Base-by-base conservation (phyloP, 2,888 invertebrate genomes). In the Steinernema scapterisci region DNA sequence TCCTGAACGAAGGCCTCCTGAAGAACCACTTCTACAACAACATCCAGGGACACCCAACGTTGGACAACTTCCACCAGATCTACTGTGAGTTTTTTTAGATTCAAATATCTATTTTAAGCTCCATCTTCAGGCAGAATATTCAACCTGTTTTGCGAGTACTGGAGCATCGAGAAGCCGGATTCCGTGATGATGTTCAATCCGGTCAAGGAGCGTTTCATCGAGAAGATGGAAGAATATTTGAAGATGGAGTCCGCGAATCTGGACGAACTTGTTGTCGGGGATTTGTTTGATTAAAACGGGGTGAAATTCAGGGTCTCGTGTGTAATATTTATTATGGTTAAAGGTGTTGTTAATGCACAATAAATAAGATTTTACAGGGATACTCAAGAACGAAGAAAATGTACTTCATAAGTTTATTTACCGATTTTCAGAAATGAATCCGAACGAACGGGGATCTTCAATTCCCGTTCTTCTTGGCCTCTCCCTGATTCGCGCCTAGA, bases 121-220 rank as follows among this genome's bases (percentile, higher is more conserved):
- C 27, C 51, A 0, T n/a, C 84, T 86, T 21, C 83, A 90, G 90
- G 89, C 89, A 95, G 94, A 88, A 90, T 97, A 72, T 94, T 96
- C 88, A 93, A 93, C 87, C 94, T 95, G 87, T 97, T 97, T 90
- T 95, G 96, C 89, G 92, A 93, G 84, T 93, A 94, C 89, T 97
- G 97, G 97, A 91, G 95, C 81, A 92, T 92, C 79, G 93, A 94
- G 25, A 94, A 94, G 86, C 97, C 97, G 0, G 91, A 91, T 80
- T 93, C 94, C 88, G 94, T 97, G 79, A 97, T 97, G 97, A 94
- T 96, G 87, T 97, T 97, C 88, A 93, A 94, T 44, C 91, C 91
- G 70, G 93, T 97, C 75, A 92, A 93, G 87, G 92, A 93, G 84
- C 92, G 92, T 85, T 97, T 95, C 89, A 75, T 77, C 48, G 51